These are phyloP conservation scores for Chironomus tentans DNA, from an alignment of 2,888 invertebrate genomes.

Conservation along the genomic window DNA sequence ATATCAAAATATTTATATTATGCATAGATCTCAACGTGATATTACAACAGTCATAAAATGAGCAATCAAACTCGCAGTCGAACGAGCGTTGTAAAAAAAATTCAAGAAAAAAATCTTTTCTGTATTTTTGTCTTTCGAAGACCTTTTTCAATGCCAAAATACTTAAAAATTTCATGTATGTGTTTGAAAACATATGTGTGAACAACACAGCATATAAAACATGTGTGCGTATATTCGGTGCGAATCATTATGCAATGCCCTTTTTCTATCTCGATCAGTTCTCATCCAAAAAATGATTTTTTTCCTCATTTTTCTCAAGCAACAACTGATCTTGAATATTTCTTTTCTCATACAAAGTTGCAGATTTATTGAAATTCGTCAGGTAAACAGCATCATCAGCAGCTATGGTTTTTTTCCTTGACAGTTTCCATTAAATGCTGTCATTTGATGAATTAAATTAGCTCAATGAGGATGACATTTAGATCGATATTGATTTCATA, in stretches of 20 bases:
- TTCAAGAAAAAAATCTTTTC: not conserved
- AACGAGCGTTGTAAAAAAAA: not conserved
- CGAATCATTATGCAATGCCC: conserved; percentile 23
- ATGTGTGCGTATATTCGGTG: not conserved
- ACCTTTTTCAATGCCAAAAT: conserved; percentile 26
- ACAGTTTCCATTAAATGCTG: not conserved
- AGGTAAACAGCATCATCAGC: not conserved
- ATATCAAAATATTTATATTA: too few relatives aligned
- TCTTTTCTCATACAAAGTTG: too few relatives aligned
- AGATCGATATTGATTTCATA: not conserved
- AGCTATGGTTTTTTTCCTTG: not conserved
- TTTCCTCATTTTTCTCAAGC: too few relatives aligned
- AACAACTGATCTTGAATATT: too few relatives aligned
- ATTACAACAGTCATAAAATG: not conserved
- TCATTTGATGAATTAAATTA: not conserved
- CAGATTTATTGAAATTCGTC: not conserved
- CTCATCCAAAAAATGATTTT: too few relatives aligned
- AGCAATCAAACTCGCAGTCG: not conserved
- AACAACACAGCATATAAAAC: not conserved
- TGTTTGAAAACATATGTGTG: not conserved
- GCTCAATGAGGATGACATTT: not conserved
- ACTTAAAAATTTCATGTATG: not conserved
- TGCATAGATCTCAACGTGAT: not conserved
- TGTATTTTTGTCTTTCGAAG: not conserved
- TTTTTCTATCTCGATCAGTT: not conserved